phyloP scores from a whole-genome alignment of 2,888 invertebrate species.

The Calliopum simillimum region DNA sequence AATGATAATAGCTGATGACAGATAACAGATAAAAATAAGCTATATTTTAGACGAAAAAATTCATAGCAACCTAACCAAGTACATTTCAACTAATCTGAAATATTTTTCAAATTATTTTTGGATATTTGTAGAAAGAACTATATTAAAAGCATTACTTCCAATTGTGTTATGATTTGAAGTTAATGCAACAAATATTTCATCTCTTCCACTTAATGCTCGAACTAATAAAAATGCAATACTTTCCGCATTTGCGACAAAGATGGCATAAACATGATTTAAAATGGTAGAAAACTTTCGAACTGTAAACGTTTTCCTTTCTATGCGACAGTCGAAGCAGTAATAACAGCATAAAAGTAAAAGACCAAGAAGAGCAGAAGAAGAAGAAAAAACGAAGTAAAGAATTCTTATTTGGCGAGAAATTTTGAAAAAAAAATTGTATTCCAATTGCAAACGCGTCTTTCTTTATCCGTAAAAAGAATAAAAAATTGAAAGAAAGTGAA shows the following conservation, averaged over 20 bases:
- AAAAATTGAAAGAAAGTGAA: conserved; percentile 33
- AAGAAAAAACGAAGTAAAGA: neutral
- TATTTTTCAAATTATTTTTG: neutral
- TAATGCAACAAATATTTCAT: too few species aligned
- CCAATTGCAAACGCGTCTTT: too few species aligned
- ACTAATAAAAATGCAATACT: neutral
- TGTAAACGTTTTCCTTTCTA: conserved; percentile 8
- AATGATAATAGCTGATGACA: too few species aligned
- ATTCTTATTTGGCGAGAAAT: too few species aligned
- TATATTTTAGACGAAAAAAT: too few species aligned
- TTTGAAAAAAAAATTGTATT: too few species aligned
- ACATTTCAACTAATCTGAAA: neutral
- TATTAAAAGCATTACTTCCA: too few species aligned
- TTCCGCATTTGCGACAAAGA: neutral
- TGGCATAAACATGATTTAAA: conserved; percentile 4
- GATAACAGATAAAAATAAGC: too few species aligned
- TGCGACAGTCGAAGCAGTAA: neutral
- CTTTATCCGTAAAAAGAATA: neutral
- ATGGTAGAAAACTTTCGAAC: conserved; percentile 1
- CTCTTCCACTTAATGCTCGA: too few species aligned
- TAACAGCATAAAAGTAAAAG: neutral
- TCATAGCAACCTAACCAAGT: too few species aligned
- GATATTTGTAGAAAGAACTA: too few species aligned
- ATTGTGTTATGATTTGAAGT: too few species aligned
- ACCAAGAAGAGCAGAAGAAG: neutral